Evolutionary conservation across 53 echinoderm and acorn worm species (phyloP).

Genomic region (Zoroaster sp.): DNA sequence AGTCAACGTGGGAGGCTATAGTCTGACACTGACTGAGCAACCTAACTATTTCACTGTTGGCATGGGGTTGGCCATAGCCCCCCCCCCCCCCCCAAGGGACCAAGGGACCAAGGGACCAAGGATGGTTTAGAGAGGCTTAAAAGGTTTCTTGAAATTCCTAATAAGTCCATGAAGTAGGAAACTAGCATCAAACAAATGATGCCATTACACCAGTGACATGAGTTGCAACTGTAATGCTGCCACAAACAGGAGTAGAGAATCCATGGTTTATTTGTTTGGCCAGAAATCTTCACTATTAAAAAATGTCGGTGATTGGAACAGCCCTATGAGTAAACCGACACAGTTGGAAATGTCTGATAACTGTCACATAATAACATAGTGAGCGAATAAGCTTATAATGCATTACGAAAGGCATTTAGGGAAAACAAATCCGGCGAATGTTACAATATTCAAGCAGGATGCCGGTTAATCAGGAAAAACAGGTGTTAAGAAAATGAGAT

Average conservation of each 20-base stretch:
- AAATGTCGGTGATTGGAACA: too few relatives aligned
- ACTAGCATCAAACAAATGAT: too few relatives aligned
- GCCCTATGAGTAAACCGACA: neutral
- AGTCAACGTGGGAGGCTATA: neutral
- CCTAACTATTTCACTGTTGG: neutral
- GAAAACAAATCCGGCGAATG: neutral
- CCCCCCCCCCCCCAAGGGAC: neutral
- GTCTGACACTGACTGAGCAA: neutral
- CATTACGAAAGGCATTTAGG: neutral
- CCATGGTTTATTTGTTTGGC: neutral
- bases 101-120: neutral
- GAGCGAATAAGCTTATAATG: neutral
- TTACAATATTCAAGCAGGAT: conserved; percentile 11
- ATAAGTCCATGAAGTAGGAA: too few relatives aligned
- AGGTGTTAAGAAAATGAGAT: conserved; percentile 25
- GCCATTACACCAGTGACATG: neutral
- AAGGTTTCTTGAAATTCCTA: too few relatives aligned
- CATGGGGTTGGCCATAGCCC: conserved; percentile 4
- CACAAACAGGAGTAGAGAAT: neutral
- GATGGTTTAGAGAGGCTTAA: neutral
- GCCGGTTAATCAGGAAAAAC: neutral
- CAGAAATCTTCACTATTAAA: too few relatives aligned
- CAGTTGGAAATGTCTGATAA: neutral
- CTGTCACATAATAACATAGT: neutral
- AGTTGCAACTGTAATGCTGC: neutral